These are phyloP conservation scores for Drosophila nannoptera DNA, from an alignment of 1,140 invertebrate species.

Conservation along the genomic window DNA sequence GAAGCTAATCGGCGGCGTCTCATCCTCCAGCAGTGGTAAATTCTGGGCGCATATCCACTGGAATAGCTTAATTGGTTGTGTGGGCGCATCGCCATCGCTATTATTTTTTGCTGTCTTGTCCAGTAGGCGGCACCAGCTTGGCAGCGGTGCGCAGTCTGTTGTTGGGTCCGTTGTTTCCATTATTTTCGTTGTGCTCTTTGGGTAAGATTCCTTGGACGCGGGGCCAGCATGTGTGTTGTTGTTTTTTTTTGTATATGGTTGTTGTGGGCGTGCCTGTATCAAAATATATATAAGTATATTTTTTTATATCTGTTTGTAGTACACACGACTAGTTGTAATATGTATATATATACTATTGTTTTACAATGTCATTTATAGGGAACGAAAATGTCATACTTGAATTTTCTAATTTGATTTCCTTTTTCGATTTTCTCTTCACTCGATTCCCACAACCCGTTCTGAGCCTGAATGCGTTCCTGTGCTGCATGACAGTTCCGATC, in stretches of 20 bases:
- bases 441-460: not conserved
- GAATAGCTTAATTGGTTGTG: conserved; percentile 15
- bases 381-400: not conserved
- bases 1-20: conserved; percentile 25
- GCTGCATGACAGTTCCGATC: conserved; percentile 14
- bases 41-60: conserved; percentile 4
- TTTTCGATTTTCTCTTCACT: too few relatives aligned
- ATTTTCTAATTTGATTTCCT: not conserved
- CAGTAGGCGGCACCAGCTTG: not conserved
- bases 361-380: too few relatives aligned
- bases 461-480: conserved; percentile 20
- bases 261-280: conserved; percentile 1
- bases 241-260: not conserved
- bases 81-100: not conserved
- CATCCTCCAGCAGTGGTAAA: conserved; percentile 25
- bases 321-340: too few relatives aligned
- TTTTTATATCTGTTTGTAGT: not conserved
- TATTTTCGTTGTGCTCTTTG: not conserved
- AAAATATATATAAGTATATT: not conserved
- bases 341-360: too few relatives aligned
- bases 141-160: not conserved
- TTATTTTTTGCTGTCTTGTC: not conserved
- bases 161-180: not conserved
- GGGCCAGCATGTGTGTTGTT: not conserved
- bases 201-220: not conserved